These are phyloP conservation scores for Etheostoma nigrum DNA, from an alignment of 2,797 vertebrate species.

Conservation along the genomic window DNA sequence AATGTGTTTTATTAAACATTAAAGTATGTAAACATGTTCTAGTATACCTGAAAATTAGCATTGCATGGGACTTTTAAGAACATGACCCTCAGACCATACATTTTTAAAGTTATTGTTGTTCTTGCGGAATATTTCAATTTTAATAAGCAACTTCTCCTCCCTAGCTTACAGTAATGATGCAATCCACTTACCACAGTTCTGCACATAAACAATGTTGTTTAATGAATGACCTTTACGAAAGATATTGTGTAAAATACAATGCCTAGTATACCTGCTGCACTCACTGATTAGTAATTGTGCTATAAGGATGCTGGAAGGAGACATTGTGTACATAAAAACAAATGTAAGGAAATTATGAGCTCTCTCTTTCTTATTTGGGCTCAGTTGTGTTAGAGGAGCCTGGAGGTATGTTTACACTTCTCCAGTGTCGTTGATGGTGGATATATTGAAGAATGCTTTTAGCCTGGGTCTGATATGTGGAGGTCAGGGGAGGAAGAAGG, in stretches of 20 bases:
- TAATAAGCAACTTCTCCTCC: not conserved
- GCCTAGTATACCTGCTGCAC: slow-evolving; percentile 14
- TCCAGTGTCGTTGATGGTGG: not conserved
- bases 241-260: slow-evolving; percentile 30
- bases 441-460: slow-evolving; percentile 47
- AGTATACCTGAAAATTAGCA: too few relatives aligned
- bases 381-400: not conserved
- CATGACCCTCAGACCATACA: not conserved
- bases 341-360: not conserved
- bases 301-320: not conserved
- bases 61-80: not conserved
- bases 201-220: slow-evolving; percentile 22
- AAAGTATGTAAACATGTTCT: too few relatives aligned
- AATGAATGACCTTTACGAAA: slow-evolving; percentile 47
- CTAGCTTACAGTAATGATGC: not conserved
- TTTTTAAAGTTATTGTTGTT: not conserved
- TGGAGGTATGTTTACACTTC: not conserved
- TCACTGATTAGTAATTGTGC: slow-evolving; percentile 10
- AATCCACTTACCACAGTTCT: slow-evolving; percentile 11
- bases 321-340: not conserved
- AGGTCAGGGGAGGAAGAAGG: slow-evolving; percentile 42
- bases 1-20: too few relatives aligned
- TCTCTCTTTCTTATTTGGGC: not conserved
- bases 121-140: not conserved
- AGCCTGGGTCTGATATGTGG: slow-evolving; percentile 23